A percentile compares a stretch with the other conserved stretches of the same genome.
Conservation (phyloP, 2,888 invertebrate genomes). For the Ommatoiulus sabulosus region DNA sequence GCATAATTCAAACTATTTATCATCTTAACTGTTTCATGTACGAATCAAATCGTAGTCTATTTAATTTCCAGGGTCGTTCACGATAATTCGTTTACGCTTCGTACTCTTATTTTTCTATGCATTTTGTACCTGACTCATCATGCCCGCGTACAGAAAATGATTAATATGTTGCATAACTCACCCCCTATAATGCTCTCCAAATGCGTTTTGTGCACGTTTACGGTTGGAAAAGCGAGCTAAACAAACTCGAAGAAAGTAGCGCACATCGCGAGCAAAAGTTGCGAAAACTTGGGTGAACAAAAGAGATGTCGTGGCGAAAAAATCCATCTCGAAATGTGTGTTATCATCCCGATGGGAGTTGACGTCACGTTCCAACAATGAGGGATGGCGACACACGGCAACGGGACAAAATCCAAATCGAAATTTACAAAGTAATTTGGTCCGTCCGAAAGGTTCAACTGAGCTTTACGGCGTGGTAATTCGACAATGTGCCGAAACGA, state of each 20-base stretch:
- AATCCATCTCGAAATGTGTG: neutral
- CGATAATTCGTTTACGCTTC: neutral
- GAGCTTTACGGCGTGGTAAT: neutral
- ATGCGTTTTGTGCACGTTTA: neutral
- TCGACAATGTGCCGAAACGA: neutral
- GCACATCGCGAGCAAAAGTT: neutral
- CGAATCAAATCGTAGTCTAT: no score
- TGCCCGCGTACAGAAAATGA: neutral
- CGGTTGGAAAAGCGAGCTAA: neutral
- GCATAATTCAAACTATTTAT: neutral
- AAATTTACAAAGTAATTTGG: neutral
- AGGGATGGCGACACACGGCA: constrained; percentile 25
- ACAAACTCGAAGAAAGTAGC: neutral
- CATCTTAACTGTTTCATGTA: neutral
- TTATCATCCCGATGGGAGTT: constrained; percentile 34
- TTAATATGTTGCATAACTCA: neutral
- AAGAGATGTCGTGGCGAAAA: constrained; percentile 27
- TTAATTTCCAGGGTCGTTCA: neutral
- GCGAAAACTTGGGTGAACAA: neutral
- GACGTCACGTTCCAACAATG: constrained; percentile 34
- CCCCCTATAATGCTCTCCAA: neutral
- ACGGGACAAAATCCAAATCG: constrained; percentile 2
- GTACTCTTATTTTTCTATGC: neutral
- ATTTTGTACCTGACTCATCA: constrained; percentile 10
- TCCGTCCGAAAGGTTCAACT: neutral